Percentiles rank a stretch among this genome's conserved stretches.
phyloP scores from a whole-genome alignment of 2,797 vertebrate genomes.

The Notamacropus eugenii region DNA sequence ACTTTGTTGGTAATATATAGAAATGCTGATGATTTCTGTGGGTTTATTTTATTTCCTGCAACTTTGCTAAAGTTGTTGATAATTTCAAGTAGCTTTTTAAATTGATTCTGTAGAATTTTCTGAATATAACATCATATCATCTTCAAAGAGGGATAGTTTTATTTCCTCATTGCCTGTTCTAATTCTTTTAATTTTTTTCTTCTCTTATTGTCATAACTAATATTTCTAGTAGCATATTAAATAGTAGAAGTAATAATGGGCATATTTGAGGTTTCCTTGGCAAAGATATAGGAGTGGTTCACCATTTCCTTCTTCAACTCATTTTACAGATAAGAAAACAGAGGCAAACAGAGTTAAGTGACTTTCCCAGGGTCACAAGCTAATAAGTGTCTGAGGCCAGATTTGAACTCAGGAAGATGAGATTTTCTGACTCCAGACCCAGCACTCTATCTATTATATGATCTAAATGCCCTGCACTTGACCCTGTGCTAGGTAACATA shows the following conservation, averaged over 20 bases:
- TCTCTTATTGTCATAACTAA: neutral
- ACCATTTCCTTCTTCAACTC: neutral
- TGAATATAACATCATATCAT: neutral
- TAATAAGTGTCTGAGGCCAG: neutral
- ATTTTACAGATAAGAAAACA: neutral
- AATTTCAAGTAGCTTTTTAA: neutral
- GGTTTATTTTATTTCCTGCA: neutral
- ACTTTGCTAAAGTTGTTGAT: neutral
- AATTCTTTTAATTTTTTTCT: neutral
- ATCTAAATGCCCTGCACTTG: neutral
- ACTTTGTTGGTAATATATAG: neutral
- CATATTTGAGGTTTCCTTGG: neutral
- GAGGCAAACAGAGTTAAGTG: neutral
- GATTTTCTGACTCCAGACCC: neutral
- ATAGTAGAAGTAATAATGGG: neutral
- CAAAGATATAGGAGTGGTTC: neutral
- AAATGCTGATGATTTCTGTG: neutral
- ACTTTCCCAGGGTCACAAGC: neutral
- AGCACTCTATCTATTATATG: neutral
- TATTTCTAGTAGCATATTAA: neutral
- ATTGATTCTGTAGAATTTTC: neutral
- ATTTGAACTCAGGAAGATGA: neutral
- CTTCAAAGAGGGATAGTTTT: neutral
- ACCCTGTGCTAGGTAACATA: neutral
- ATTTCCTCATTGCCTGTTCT: neutral